A percentile compares a stretch with the other conserved stretches of the same genome.
These are phyloP conservation scores for Elanus axillaris DNA, from an alignment of 2,113 vertebrate species.

Conservation along the genomic window DNA sequence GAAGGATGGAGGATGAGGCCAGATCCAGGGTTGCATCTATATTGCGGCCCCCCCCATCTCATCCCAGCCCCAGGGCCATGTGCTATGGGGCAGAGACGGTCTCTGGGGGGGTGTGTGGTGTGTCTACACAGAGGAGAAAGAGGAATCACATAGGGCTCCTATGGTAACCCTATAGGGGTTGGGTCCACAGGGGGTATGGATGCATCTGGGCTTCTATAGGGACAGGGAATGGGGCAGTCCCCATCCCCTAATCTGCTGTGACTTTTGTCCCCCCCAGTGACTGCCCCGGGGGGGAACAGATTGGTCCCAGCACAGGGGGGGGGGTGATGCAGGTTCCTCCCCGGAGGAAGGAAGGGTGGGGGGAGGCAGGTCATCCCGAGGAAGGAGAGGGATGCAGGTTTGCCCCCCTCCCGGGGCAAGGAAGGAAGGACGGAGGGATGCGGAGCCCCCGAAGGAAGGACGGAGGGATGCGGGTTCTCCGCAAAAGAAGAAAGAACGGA, in stretches of 20 bases:
- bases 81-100: not conserved
- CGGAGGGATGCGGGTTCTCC: not conserved
- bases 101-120: not conserved
- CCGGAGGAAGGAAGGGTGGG: not conserved
- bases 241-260: not conserved
- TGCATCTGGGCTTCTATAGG: not conserved
- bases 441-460: not conserved
- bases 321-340: not conserved
- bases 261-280: too few relatives aligned
- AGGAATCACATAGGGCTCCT: not conserved
- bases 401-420: not conserved
- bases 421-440: not conserved
- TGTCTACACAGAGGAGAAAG: not conserved
- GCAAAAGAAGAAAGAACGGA: not conserved
- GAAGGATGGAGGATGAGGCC: not conserved
- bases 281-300: not conserved
- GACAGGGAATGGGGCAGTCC: not conserved
- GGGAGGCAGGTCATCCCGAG: not conserved
- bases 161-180: not conserved
- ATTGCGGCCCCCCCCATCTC: not conserved
- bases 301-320: constrained; percentile 28
- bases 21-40: not conserved
- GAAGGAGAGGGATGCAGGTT: not conserved
- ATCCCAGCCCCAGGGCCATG: not conserved
- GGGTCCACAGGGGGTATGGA: not conserved